phyloP scores from a whole-genome alignment of 2,113 vertebrate genomes.

The Serilophus lunatus region DNA sequence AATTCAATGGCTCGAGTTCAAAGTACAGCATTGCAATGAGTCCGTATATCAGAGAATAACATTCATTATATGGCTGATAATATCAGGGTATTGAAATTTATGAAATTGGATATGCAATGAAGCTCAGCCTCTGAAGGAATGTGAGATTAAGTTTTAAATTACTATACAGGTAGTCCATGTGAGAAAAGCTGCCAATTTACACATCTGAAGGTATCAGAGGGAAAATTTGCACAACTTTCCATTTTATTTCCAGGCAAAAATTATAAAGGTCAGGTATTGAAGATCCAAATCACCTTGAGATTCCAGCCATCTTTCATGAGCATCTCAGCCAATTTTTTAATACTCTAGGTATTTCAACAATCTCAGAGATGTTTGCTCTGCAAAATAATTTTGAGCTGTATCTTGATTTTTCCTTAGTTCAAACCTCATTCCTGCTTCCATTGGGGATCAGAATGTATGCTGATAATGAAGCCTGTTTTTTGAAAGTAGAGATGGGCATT shows the following conservation, averaged over 20 bases:
- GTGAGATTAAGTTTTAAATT: background rate
- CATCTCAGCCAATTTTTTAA: background rate
- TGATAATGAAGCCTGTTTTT: background rate
- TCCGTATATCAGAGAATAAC: background rate
- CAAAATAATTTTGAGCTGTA: background rate
- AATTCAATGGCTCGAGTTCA: background rate
- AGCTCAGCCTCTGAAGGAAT: background rate
- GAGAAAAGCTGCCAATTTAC: background rate
- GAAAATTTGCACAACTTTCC: background rate
- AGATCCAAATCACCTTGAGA: background rate
- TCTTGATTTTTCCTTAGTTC: background rate
- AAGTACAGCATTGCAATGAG: background rate
- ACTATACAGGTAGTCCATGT: background rate
- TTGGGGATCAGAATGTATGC: background rate
- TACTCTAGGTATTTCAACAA: background rate
- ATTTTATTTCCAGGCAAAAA: background rate
- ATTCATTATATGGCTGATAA: background rate
- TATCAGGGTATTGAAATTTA: background rate
- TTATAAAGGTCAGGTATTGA: background rate
- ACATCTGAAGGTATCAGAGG: background rate
- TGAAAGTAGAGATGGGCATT: background rate
- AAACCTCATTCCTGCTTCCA: background rate
- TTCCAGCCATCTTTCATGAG: background rate
- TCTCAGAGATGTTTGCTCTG: background rate
- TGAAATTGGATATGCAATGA: background rate